Evolutionary conservation across 2,888 invertebrate genomes (phyloP).

Genomic region (Cephus nigrinus): DNA sequence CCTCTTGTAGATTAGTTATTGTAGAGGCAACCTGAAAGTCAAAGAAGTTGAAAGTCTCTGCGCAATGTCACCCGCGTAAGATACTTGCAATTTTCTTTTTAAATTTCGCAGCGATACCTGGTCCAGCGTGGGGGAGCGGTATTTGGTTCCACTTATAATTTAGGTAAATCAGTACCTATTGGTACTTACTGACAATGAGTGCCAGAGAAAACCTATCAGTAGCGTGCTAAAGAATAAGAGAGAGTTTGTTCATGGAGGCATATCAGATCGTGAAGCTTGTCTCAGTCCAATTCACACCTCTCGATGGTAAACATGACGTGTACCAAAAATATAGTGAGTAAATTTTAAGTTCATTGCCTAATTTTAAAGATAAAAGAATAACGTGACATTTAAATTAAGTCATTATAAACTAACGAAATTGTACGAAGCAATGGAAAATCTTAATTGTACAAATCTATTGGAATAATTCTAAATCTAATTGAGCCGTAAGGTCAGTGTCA

Average conservation of each 20-base stretch:
- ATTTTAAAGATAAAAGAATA: neutral
- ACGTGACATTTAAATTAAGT: neutral
- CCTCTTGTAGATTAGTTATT: no score
- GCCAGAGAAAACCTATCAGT: slow-evolving; percentile 17
- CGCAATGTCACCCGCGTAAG: neutral
- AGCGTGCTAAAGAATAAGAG: slow-evolving; percentile 35
- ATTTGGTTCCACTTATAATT: neutral
- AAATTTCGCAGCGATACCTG: neutral
- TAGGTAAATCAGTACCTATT: slow-evolving; percentile 11
- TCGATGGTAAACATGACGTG: slow-evolving; percentile 42
- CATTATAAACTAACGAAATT: neutral
- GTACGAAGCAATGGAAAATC: neutral
- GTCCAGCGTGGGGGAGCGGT: neutral
- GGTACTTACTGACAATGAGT: slow-evolving; percentile 9
- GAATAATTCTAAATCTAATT: neutral
- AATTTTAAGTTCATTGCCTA: neutral
- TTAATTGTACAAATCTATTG: neutral
- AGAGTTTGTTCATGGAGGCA: slow-evolving; percentile 35
- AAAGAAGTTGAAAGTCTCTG: neutral
- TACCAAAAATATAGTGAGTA: slow-evolving; percentile 42
- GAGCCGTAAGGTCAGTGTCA: neutral
- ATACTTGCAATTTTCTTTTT: neutral
- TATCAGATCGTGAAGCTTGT: slow-evolving; percentile 29
- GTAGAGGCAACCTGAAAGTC: neutral
- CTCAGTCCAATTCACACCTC: slow-evolving; percentile 40